These are phyloP conservation scores for Batillaria attramentaria DNA, from an alignment of 1,140 invertebrate genomes.

Conservation along the genomic window DNA sequence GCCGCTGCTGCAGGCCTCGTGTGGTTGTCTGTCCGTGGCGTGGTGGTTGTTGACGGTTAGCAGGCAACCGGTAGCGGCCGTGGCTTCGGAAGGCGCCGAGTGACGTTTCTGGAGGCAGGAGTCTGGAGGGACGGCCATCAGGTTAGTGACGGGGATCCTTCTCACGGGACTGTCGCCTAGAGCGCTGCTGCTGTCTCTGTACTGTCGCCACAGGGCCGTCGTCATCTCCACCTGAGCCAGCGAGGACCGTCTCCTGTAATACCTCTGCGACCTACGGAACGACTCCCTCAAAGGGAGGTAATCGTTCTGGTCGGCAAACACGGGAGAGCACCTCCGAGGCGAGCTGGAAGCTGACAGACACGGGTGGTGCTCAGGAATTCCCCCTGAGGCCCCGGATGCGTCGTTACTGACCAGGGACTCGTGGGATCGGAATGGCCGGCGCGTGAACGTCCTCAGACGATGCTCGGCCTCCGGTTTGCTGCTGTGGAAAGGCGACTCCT, in stretches of 20 bases:
- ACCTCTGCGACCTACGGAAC: slow-evolving; percentile 45
- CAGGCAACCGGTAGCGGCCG: slow-evolving; percentile 1
- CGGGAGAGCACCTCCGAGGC: slow-evolving; percentile 21
- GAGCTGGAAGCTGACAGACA: slow-evolving; percentile 21
- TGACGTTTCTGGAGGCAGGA: slow-evolving; percentile 49
- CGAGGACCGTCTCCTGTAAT: slow-evolving; percentile 61
- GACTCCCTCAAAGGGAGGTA: slow-evolving; percentile 43
- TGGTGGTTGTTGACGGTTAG: not conserved
- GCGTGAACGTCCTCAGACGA: slow-evolving; percentile 23
- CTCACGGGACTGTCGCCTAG: slow-evolving; percentile 25
- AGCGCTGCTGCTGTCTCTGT: slow-evolving; percentile 8
- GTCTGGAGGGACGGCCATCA: slow-evolving; percentile 28
- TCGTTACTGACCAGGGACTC: slow-evolving; percentile 25
- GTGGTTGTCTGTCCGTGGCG: slow-evolving; percentile 10
- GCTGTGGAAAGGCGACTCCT: slow-evolving; percentile 57
- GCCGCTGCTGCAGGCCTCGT: slow-evolving; percentile 29
- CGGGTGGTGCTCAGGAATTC: slow-evolving; percentile 18
- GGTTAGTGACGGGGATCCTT: slow-evolving; percentile 23
- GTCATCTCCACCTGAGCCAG: slow-evolving; percentile 42
- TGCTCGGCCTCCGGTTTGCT: slow-evolving; percentile 20
- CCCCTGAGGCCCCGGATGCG: slow-evolving; percentile 17
- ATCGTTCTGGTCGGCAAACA: slow-evolving; percentile 42
- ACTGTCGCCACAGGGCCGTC: slow-evolving; percentile 26
- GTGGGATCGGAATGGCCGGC: slow-evolving; percentile 33
- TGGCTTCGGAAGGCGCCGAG: slow-evolving; percentile 52